Conservation (phyloP, 2,113 vertebrate genomes). For the Actenoides hombroni region DNA sequence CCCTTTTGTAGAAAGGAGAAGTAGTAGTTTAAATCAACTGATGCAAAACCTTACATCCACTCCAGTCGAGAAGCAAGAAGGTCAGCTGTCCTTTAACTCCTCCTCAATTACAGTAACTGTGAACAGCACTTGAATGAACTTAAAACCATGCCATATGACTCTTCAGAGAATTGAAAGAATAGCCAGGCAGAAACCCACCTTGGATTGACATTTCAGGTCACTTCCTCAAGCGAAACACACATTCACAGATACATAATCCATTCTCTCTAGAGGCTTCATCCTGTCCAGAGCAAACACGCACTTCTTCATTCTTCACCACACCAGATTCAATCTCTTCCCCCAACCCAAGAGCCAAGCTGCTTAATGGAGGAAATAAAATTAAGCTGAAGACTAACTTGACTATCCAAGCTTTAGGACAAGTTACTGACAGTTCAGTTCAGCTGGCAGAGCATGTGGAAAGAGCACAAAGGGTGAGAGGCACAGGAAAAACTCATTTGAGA, state of each 20-base stretch:
- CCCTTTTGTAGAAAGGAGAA: neutral
- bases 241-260: neutral
- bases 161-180: neutral
- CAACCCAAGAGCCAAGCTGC: neutral
- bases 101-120: neutral
- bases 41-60: neutral
- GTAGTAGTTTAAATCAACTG: neutral
- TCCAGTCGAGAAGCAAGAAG: neutral
- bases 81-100: neutral
- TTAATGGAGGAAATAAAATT: neutral
- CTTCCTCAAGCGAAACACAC: neutral
- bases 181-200: neutral
- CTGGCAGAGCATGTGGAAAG: neutral
- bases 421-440: neutral
- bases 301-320: neutral
- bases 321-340: rapidly evolving
- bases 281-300: neutral
- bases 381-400: neutral
- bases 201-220: neutral
- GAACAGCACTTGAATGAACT: neutral
- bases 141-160: neutral
- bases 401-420: neutral
- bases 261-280: neutral
- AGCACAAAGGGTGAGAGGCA: neutral
- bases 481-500: neutral